Evolutionary conservation across 2,113 vertebrate genomes (phyloP).

Genomic region (Ophthalmolycus amberensis): DNA sequence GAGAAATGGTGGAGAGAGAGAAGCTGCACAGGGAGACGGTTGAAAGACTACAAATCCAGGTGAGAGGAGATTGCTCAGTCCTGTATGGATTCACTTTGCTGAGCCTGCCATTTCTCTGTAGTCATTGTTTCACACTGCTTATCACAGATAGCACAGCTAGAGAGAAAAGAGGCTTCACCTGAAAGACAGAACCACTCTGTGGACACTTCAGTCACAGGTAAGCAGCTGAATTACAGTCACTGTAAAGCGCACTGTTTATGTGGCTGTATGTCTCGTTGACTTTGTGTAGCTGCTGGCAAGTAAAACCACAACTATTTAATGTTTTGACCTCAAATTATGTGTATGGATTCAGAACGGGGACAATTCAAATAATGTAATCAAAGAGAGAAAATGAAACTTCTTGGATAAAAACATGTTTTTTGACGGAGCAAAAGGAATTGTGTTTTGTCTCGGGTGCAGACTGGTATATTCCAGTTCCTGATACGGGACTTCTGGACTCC

Average conservation of each 20-base stretch:
- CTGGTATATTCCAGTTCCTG: slow-evolving; percentile 80
- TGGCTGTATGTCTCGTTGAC: neutral
- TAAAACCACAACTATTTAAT: neutral
- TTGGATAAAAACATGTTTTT: neutral
- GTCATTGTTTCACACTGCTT: slow-evolving; percentile 25
- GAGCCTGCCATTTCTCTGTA: slow-evolving; percentile 5
- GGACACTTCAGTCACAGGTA: slow-evolving; percentile 74
- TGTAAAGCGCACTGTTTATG: neutral
- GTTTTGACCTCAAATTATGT: neutral
- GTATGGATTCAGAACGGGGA: neutral
- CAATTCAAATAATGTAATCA: neutral
- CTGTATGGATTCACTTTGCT: slow-evolving; percentile 21
- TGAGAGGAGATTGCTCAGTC: slow-evolving; percentile 24
- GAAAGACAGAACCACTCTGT: slow-evolving; percentile 62
- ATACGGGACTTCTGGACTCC: slow-evolving; percentile 88
- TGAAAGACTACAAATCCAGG: slow-evolving; percentile 80
- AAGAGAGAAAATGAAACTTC: neutral
- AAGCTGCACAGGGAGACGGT: slow-evolving; percentile 81
- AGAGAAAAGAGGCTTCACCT: slow-evolving; percentile 46
- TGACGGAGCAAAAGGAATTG: neutral
- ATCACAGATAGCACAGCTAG: slow-evolving; percentile 68
- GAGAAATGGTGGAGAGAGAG: slow-evolving; percentile 85
- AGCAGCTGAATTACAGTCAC: neutral
- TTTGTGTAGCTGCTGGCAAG: neutral
- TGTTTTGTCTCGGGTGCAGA: slow-evolving; percentile 61